These are phyloP conservation scores for Montipora sp. DNA, from an alignment of 64 coral and sea anemone species.

Conservation along the genomic window DNA sequence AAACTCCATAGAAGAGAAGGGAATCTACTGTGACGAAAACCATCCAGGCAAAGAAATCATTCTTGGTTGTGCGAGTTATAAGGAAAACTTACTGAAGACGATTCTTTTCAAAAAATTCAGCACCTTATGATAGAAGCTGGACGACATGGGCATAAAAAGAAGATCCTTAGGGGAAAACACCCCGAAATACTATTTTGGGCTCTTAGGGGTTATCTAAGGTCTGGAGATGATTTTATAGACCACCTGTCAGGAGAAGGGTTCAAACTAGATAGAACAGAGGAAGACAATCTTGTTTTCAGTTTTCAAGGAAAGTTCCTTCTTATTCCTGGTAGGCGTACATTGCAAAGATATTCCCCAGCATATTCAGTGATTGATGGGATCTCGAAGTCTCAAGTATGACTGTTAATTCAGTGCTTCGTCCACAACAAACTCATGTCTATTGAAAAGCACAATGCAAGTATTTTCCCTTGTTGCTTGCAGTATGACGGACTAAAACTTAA, in stretches of 20 bases:
- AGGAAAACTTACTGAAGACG: conserved; percentile 8
- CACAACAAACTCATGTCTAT: conserved; percentile 12
- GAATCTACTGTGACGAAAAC: not conserved
- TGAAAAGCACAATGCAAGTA: not conserved
- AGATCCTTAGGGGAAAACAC: conserved; percentile 5
- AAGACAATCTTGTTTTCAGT: conserved; percentile 7
- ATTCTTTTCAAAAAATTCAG: not conserved
- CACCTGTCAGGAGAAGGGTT: conserved; percentile 1
- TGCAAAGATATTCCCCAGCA: conserved; percentile 9
- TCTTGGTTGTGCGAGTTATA: conserved; percentile 2
- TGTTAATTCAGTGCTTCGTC: not conserved
- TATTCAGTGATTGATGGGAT: conserved; percentile 5
- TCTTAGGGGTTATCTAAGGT: conserved; percentile 13
- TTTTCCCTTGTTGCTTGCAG: conserved; percentile 8
- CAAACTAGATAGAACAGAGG: conserved; percentile 1
- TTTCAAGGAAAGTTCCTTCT: conserved; percentile 24
- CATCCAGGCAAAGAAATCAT: conserved; percentile 6
- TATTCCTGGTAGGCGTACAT: not conserved
- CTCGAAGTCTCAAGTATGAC: not conserved
- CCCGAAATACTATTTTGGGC: not conserved
- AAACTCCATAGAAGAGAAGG: not conserved
- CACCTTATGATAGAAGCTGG: conserved; percentile 7
- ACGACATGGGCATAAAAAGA: not conserved
- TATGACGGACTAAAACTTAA: conserved; percentile 1
- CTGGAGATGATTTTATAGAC: conserved; percentile 4